Percentiles rank a stretch among this genome's conserved stretches.
Evolutionary conservation across 37 sponge, comb jelly and placozoan genomes (phyloP).

Genomic region (Bolinopsis microptera): DNA sequence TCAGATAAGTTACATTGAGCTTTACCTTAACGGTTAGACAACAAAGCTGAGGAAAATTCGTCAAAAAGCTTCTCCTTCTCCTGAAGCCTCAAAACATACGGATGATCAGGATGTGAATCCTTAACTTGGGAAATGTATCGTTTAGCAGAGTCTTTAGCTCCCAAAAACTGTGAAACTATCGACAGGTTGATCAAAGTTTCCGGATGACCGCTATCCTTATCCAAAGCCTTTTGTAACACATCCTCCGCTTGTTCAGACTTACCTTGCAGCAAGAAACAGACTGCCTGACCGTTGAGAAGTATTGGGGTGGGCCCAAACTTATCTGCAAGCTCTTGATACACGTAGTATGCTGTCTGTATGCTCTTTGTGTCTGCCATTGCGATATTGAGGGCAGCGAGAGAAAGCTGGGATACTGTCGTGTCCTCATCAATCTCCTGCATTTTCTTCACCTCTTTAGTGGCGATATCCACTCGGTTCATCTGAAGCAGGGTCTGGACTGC

Average conservation of each 20-base stretch:
- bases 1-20: not conserved
- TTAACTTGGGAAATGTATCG: constrained; percentile 89
- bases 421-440: constrained; percentile 98
- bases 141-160: constrained; percentile 73
- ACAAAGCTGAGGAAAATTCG: constrained; percentile 2
- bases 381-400: constrained; percentile 91
- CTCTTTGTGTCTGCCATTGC: constrained; percentile 71
- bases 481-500: constrained; percentile 83
- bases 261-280: constrained; percentile 79
- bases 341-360: constrained; percentile 75
- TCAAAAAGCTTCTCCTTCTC: constrained; percentile 72
- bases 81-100: constrained; percentile 74
- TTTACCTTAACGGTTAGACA: constrained; percentile 32
- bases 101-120: constrained; percentile 84
- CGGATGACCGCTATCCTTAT: constrained; percentile 95
- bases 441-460: constrained; percentile 91
- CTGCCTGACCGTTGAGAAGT: constrained; percentile 88
- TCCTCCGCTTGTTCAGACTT: constrained; percentile 96
- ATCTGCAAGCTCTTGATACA: constrained; percentile 96
- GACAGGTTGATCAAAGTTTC: constrained; percentile 91
- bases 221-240: constrained; percentile 87
- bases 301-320: constrained; percentile 89
- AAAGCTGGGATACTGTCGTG: constrained; percentile 89
- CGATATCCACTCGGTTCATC: constrained; percentile 93
- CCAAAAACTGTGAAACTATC: constrained; percentile 87